These are phyloP conservation scores for Semicossyphus pulcher DNA, from an alignment of 2,113 vertebrate genomes.

Conservation along the genomic window DNA sequence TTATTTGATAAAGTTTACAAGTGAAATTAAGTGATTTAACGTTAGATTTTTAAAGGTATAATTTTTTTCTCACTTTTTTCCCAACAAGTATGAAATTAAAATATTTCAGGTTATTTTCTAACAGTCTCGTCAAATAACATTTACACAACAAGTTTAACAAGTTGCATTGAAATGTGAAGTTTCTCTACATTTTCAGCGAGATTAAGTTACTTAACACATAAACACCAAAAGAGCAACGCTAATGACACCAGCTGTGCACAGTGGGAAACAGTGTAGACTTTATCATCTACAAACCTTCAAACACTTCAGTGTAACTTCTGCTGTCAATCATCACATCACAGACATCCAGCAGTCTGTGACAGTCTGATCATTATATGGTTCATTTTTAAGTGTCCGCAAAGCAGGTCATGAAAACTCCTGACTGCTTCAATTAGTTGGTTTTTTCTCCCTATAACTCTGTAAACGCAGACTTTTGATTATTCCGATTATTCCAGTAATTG, in stretches of 20 bases:
- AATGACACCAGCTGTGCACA: background rate
- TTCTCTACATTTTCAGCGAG: background rate
- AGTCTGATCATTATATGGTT: slow-evolving; percentile 28
- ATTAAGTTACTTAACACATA: background rate
- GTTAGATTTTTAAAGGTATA: no score
- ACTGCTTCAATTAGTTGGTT: slow-evolving; percentile 16
- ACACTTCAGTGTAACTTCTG: background rate
- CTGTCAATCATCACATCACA: background rate
- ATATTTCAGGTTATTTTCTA: no score
- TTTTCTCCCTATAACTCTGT: no score
- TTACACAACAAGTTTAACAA: background rate
- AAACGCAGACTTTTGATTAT: no score
- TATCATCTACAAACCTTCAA: background rate
- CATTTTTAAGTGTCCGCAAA: slow-evolving; percentile 26
- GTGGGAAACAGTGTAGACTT: background rate
- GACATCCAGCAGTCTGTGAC: slow-evolving; percentile 14
- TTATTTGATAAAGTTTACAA: no score
- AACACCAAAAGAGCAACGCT: background rate
- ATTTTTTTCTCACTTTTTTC: no score
- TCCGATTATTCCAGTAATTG: background rate
- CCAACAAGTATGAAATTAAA: no score
- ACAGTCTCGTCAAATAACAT: no score
- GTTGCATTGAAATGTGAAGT: background rate
- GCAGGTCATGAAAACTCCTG: slow-evolving; percentile 33
- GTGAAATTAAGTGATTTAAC: no score